phyloP scores from a whole-genome alignment of 2,888 invertebrate genomes.

The Tachystola acroxantha region DNA sequence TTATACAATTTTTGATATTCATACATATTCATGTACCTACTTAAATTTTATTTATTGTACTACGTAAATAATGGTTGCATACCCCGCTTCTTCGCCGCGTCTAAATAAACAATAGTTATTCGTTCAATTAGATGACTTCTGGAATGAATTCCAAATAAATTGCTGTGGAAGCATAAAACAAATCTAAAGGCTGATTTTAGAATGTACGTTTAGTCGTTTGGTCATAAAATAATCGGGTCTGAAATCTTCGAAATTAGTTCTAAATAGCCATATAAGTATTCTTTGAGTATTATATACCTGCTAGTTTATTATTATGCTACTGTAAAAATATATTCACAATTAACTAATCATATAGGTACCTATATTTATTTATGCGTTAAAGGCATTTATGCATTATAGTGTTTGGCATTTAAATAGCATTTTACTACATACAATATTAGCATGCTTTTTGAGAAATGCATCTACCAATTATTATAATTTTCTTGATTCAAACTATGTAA shows the following conservation, averaged over 20 bases:
- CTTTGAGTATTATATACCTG: background rate
- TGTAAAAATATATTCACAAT: no score
- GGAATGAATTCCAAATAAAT: no score
- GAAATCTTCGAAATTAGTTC: background rate
- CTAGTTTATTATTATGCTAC: no score
- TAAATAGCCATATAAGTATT: background rate
- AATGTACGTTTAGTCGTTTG: conserved; percentile 58
- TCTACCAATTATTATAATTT: background rate
- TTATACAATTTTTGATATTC: no score
- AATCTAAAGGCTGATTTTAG: conserved; percentile 43
- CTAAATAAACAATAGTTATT: no score
- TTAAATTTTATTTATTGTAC: no score
- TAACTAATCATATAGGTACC: background rate
- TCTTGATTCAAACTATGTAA: no score
- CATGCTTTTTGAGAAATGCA: background rate
- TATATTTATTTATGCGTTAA: conserved; percentile 1
- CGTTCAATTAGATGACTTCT: no score
- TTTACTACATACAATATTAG: background rate
- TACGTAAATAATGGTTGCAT: no score
- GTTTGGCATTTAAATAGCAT: background rate
- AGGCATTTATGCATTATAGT: background rate
- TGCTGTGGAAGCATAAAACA: no score
- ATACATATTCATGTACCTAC: no score
- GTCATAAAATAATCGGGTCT: conserved; percentile 47
- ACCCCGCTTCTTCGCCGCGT: no score